These are phyloP conservation scores for Drosophila burlai DNA, from an alignment of 1,140 invertebrate genomes.

Conservation along the genomic window DNA sequence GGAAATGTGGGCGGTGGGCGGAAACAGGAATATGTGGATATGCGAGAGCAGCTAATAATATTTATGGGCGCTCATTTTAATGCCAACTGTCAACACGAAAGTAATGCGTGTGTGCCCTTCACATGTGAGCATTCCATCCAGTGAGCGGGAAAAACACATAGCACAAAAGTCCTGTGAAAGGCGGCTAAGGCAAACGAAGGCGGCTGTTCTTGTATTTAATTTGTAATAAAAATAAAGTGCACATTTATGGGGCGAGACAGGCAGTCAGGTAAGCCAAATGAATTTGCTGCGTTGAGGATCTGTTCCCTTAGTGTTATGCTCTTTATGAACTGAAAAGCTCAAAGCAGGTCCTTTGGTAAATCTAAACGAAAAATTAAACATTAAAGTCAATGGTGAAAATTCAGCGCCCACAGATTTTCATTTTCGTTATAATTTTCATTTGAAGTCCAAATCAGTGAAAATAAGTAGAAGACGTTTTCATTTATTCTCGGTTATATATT, in stretches of 20 bases:
- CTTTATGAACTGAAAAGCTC: conserved; percentile 2
- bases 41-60: conserved; percentile 69
- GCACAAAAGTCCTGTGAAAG: conserved; percentile 20
- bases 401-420: not conserved
- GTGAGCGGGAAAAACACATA: conserved; percentile 5
- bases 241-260: conserved; percentile 39
- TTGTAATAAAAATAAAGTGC: conserved; percentile 79
- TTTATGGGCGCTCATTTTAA: conserved; percentile 78
- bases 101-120: conserved; percentile 44
- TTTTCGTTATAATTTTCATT: not conserved
- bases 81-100: conserved; percentile 75
- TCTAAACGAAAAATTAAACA: conserved; percentile 15
- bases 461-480: not conserved
- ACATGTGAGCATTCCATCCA: conserved; percentile 57
- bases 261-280: conserved; percentile 32
- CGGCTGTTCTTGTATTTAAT: conserved; percentile 62
- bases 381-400: not conserved
- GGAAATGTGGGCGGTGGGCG: not conserved
- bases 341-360: not conserved
- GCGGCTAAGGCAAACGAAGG: conserved; percentile 34
- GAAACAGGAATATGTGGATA: conserved; percentile 17
- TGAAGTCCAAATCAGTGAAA: not conserved
- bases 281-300: conserved; percentile 5
- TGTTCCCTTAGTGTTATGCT: conserved; percentile 8
- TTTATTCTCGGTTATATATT: no score